A percentile compares a stretch with the other conserved stretches of the same genome.
Evolutionary conservation across 2,113 vertebrate species (phyloP).

Genomic region (Semnornis frantzii): DNA sequence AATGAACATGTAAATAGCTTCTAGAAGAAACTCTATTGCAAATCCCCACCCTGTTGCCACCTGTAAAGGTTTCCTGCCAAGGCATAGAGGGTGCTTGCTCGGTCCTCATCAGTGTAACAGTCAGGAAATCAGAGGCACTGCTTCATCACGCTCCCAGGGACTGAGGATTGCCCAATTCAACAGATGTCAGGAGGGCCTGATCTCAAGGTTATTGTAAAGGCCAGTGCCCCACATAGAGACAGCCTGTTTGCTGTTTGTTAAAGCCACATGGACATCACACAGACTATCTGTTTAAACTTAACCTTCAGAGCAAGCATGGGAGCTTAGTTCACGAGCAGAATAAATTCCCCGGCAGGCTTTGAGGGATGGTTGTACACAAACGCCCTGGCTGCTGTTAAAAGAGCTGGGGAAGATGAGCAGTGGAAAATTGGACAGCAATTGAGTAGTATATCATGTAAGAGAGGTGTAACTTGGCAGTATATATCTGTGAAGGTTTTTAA

Average conservation of each 20-base stretch:
- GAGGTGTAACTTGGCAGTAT: slow-evolving; percentile 7
- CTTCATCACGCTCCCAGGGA: not conserved
- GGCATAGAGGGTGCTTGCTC: not conserved
- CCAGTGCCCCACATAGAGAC: not conserved
- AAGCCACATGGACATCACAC: not conserved
- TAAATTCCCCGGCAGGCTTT: not conserved
- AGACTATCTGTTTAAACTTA: not conserved
- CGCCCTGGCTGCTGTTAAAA: not conserved
- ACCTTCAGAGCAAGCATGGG: slow-evolving; percentile 4
- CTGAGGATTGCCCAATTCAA: not conserved
- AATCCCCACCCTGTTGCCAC: not conserved
- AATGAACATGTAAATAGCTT: not conserved
- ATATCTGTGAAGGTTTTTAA: not conserved
- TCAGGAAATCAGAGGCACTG: not conserved
- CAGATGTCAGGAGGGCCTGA: not conserved
- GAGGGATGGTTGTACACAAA: not conserved
- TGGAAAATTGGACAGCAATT: slow-evolving; percentile 10
- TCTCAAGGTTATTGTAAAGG: not conserved
- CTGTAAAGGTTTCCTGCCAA: not conserved
- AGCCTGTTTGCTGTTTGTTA: not conserved
- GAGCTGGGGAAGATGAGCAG: not conserved
- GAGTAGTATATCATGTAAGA: not conserved
- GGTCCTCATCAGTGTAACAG: not conserved
- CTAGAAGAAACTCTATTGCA: not conserved
- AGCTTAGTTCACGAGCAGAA: not conserved